A percentile compares a stretch with the other conserved stretches of the same genome.
Conservation (phyloP, 1,140 invertebrate species). For the Andricus grossulariae region DNA sequence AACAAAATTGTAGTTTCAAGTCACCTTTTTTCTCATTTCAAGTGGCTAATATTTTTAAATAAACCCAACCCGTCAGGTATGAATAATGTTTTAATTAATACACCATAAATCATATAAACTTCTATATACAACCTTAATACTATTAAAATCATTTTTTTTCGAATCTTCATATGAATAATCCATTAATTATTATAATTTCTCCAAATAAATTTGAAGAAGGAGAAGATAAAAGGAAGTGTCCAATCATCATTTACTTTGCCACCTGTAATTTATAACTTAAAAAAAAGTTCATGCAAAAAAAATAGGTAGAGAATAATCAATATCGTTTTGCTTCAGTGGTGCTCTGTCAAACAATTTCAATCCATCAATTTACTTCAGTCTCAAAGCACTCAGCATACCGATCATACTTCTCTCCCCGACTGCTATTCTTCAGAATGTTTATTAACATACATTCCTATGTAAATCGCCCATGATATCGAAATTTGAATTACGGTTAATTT, state of each 20-base stretch:
- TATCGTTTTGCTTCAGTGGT: constrained; percentile 8
- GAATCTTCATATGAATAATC: too few relatives aligned
- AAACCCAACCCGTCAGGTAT: too few relatives aligned
- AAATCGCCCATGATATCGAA: constrained; percentile 3
- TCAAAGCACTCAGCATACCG: constrained; percentile 18
- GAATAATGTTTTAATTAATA: too few relatives aligned
- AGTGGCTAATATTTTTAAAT: too few relatives aligned
- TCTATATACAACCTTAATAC: too few relatives aligned
- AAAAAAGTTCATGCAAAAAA: constrained; percentile 2
- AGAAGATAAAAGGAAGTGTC: background rate
- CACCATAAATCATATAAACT: too few relatives aligned
- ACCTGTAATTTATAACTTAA: background rate
- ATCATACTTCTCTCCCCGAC: background rate
- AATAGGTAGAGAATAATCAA: background rate
- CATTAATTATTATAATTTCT: too few relatives aligned
- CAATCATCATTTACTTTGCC: background rate
- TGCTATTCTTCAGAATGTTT: constrained; percentile 20
- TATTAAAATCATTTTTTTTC: too few relatives aligned
- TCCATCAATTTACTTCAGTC: constrained; percentile 13
- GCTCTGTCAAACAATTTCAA: constrained; percentile 11
- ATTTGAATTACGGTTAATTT: constrained; percentile 7
- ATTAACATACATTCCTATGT: constrained; percentile 25
- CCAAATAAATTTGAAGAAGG: too few relatives aligned
- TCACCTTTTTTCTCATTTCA: too few relatives aligned
- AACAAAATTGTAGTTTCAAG: too few relatives aligned